Evolutionary conservation across 2,797 vertebrate species (phyloP).

Genomic region (Poeciliopsis gracilis): DNA sequence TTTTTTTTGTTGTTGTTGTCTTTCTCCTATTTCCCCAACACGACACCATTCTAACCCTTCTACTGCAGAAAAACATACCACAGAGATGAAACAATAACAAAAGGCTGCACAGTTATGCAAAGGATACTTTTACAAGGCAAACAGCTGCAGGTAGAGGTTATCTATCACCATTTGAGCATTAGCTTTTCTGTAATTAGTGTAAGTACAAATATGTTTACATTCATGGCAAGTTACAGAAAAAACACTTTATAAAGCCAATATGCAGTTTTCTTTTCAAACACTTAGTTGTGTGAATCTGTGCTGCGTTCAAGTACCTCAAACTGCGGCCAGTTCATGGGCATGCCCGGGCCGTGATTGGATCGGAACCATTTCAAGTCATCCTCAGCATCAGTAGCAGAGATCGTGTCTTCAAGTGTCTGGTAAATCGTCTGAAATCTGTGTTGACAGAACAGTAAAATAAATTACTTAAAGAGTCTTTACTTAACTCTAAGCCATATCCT

Average conservation of each 20-base stretch:
- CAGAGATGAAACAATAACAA: slow-evolving; percentile 26
- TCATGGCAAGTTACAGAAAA: background rate
- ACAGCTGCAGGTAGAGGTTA: background rate
- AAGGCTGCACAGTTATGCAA: slow-evolving; percentile 11
- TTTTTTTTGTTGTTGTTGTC: background rate
- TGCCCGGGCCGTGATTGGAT: slow-evolving; percentile 92
- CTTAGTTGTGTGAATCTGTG: background rate
- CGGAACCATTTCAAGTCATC: slow-evolving; percentile 96
- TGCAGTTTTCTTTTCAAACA: background rate
- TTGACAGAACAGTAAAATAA: background rate
- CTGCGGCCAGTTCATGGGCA: slow-evolving; percentile 99
- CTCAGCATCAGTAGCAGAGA: slow-evolving; percentile 86
- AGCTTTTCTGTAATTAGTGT: background rate
- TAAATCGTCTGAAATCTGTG: slow-evolving; percentile 91
- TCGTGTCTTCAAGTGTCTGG: slow-evolving; percentile 89
- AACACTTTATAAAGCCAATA: background rate
- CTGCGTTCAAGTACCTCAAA: slow-evolving; percentile 91
- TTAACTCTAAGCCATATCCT: slow-evolving; percentile 40
- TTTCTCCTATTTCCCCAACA: slow-evolving; percentile 9
- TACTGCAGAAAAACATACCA: slow-evolving; percentile 21
- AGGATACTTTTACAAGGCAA: background rate
- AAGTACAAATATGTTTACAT: background rate
- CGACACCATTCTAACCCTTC: background rate
- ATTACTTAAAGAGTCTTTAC: background rate
- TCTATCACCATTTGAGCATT: background rate